Conservation (phyloP, 2,113 vertebrate species). For the Coracopsis vasa region DNA sequence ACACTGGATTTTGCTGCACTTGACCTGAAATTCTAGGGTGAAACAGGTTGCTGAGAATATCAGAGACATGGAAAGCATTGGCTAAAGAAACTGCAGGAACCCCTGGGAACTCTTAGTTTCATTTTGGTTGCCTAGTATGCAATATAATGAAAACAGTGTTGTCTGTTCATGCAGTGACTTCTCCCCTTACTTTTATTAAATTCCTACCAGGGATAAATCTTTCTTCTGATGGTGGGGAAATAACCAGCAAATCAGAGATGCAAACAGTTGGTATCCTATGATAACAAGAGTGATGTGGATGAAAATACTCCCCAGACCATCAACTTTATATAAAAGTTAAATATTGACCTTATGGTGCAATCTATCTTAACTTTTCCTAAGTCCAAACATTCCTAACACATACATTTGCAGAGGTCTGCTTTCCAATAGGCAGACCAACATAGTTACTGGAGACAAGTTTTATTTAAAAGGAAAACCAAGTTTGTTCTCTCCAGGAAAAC, state of each 20-base stretch:
- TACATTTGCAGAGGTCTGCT: neutral
- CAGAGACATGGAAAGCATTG: neutral
- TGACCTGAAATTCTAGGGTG: neutral
- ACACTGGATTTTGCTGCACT: neutral
- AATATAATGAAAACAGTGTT: neutral
- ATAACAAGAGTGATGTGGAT: neutral
- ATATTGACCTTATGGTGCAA: neutral
- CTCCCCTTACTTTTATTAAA: neutral
- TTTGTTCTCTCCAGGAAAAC: conserved; percentile 11
- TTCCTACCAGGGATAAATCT: neutral
- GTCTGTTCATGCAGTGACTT: neutral
- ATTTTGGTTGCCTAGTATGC: neutral
- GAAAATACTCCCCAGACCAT: neutral
- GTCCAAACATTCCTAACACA: neutral
- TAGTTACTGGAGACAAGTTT: neutral
- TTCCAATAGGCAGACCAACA: neutral
- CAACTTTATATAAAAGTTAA: neutral
- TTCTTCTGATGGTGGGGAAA: neutral
- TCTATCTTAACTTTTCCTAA: neutral
- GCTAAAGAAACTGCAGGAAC: neutral
- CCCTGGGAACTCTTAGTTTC: neutral
- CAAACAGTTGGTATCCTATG: neutral
- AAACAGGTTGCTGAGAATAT: neutral
- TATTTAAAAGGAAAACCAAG: conserved; percentile 15
- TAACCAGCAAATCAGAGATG: neutral